Percentiles rank a stretch among this genome's conserved stretches.
These are phyloP conservation scores for Burhinus oedicnemus DNA, from an alignment of 2,113 vertebrate genomes.

Conservation along the genomic window DNA sequence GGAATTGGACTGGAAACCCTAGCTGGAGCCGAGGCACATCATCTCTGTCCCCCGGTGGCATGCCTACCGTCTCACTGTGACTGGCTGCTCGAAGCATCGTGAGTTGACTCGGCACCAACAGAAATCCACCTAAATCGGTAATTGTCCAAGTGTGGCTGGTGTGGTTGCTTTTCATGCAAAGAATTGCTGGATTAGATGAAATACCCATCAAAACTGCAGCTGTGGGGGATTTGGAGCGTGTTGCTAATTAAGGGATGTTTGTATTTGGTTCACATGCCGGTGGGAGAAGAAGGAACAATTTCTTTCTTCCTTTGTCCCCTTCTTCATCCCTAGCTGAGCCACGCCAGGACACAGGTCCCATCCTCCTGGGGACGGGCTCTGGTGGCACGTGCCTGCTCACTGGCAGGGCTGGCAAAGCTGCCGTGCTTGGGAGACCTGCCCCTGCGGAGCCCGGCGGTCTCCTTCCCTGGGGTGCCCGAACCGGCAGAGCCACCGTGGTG, in stretches of 20 bases:
- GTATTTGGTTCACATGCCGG: neutral
- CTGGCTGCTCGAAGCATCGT: accelerated
- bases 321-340: neutral
- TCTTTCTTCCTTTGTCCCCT: neutral
- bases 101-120: neutral
- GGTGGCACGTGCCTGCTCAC: neutral
- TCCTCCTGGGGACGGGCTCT: neutral
- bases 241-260: neutral
- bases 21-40: neutral
- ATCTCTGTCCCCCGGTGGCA: neutral
- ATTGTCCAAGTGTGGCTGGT: neutral
- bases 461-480: neutral
- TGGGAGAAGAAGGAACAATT: neutral
- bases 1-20: neutral
- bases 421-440: neutral
- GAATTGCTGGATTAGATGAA: neutral
- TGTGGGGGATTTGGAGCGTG: neutral
- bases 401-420: neutral
- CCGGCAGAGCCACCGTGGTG: neutral
- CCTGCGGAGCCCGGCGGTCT: accelerated
- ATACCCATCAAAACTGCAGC: neutral
- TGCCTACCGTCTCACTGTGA: accelerated
- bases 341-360: neutral
- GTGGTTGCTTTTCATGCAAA: neutral
- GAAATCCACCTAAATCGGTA: neutral